Evolutionary conservation across 2,797 vertebrate species (phyloP).

Genomic region (Sebastes minor): DNA sequence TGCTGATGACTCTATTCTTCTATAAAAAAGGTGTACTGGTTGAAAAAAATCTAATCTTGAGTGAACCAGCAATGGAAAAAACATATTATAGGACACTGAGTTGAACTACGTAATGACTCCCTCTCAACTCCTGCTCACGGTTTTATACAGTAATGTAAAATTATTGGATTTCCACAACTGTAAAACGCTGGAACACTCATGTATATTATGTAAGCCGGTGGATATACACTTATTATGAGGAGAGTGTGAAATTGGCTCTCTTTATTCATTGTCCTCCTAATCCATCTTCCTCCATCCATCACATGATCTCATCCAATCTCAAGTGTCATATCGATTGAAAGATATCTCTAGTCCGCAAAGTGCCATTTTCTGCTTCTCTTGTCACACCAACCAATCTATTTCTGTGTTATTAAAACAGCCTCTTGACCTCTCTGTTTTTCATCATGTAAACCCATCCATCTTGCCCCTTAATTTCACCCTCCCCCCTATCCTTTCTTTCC

Average conservation of each 20-base stretch:
- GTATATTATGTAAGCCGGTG: neutral
- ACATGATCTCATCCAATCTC: constrained; percentile 24
- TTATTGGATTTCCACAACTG: neutral
- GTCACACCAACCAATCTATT: neutral
- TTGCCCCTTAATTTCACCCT: constrained; percentile 19
- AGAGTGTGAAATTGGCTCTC: neutral
- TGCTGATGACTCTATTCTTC: neutral
- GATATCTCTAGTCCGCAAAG: neutral
- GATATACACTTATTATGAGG: neutral
- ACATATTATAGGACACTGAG: neutral
- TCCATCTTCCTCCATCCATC: constrained; percentile 5
- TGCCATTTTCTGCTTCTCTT: neutral
- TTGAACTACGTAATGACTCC: neutral
- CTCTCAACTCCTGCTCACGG: neutral
- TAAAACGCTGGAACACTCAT: neutral
- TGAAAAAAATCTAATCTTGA: neutral
- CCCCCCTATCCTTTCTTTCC: constrained; percentile 1
- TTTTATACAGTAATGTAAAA: neutral
- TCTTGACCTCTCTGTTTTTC: constrained; percentile 21
- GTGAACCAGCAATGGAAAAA: neutral
- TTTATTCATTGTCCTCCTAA: neutral
- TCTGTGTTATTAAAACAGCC: constrained; percentile 20
- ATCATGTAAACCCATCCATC: neutral
- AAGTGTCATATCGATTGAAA: constrained; percentile 15
- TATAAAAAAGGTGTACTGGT: neutral